Evolutionary conservation across 2,113 vertebrate species (phyloP), one percentile per base, ranked within the genome.

Genomic region (Lontra canadensis): DNA sequence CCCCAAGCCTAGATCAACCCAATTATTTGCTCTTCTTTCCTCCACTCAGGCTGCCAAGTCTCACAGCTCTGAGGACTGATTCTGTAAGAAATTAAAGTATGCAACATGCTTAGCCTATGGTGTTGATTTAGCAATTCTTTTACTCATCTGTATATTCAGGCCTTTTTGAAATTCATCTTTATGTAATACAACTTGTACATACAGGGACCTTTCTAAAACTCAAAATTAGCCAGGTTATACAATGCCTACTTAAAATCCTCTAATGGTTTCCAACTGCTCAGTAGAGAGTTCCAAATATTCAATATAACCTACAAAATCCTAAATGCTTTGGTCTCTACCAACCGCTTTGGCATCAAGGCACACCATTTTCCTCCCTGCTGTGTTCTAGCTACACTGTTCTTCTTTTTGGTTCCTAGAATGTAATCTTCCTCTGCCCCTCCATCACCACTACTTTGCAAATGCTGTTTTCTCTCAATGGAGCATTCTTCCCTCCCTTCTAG

Each of bases 201-300:
- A 96, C n/a, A 96, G 23, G 89, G 23, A 92, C 88, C 39, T 67
- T 93, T 85, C 57, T 83, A 76, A 39, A 89, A 86, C 18, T 67
- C 20, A 85, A 82, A 76, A 8, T 73, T 82, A 76, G 78, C 42
- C 39, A 78, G 42, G 26, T 31, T 74, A 84, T 52, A 13, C 11
- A 90, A 76, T 3, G 39, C 26, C 21, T 94, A 21, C 17, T 94
- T 82, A 94, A 81, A 93, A 55, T 11, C n/a, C 29, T 61, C 8
- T 49, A 65, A 67, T 61, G 36, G 9, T 87, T 87, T 95, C 36
- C 49, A 76, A 79, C 5, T 76, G 39, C 65, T 93, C 31, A 14
- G 4, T 36, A 55, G 2, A 76, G 55, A 67, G 9, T 86, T 86
- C 20, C 25, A 86, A 67, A 65, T 86, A 39, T 74, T 90, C 39